Conservation (phyloP, 2,888 invertebrate genomes). For the Tetranychus truncatus region DNA sequence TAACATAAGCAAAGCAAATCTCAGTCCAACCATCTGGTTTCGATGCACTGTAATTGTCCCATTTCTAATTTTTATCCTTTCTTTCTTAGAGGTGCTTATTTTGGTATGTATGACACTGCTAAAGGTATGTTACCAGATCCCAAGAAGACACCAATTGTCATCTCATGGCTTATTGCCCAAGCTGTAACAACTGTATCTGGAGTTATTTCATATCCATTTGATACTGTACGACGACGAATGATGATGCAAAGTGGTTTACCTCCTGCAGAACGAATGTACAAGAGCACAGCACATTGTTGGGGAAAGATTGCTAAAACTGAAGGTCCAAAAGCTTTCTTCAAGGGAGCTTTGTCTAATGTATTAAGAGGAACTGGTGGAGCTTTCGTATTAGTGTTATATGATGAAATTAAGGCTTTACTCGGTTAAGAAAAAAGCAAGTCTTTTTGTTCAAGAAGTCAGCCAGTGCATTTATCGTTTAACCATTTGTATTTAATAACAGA, state of each 20-base stretch:
- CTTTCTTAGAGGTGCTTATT: slow-evolving; percentile 63
- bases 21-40: too few species aligned
- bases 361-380: slow-evolving; percentile 87
- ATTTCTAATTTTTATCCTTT: background rate
- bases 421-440: background rate
- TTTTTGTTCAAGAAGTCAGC: background rate
- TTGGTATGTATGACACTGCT: slow-evolving; percentile 87
- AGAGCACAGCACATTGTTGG: slow-evolving; percentile 81
- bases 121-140: slow-evolving; percentile 81
- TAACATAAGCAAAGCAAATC: background rate
- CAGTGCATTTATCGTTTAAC: too few species aligned
- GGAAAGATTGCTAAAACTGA: slow-evolving; percentile 61
- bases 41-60: too few species aligned
- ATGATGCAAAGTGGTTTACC: slow-evolving; percentile 94
- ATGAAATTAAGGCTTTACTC: slow-evolving; percentile 5
- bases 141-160: slow-evolving; percentile 72
- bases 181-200: slow-evolving; percentile 69
- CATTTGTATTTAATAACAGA: too few species aligned
- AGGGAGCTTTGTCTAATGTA: slow-evolving; percentile 85
- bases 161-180: slow-evolving; percentile 86
- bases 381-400: slow-evolving; percentile 52
- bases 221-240: slow-evolving; percentile 83
- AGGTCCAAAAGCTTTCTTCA: slow-evolving; percentile 73
- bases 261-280: slow-evolving; percentile 59
- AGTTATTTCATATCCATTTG: slow-evolving; percentile 87